Evolutionary conservation across 1,140 invertebrate genomes (phyloP), one percentile per base, ranked within the genome.

Genomic region (Arctopsyche grandis): DNA sequence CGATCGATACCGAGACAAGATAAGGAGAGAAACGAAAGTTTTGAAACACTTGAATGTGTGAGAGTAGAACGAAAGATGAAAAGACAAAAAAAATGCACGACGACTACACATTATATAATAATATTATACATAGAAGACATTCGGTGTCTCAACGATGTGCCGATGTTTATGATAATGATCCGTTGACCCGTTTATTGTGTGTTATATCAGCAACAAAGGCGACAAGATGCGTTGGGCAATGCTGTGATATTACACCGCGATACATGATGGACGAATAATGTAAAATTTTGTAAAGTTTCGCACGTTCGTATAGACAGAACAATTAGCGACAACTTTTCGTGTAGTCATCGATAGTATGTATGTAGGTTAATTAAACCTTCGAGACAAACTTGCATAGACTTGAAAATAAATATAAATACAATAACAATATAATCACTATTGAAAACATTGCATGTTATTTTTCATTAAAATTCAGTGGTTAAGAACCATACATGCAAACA

Each of bases 81-180:
- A 26, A 26, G 63, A 66, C 19, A 26, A 66, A 66, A 66, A 66
- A 66, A 22, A 22, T 22, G 24, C 63, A 60, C 58, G 58, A 60
- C 58, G 21, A 60, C 21, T 60, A 60, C 24, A 24, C 24, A n/a
- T 66, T 66, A 66, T 66, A 66, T 66, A 66, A 66, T 26, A 66
- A 66, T 66, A 66, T 66, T 26, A 66, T 26, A 66, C n/a, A 66
- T 24, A 66, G 63, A 66, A 66, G 21, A 66, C 24, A 66, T 66
- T 12, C n/a, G 63, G n/a, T 66, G 63, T 66, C 63, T 12, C 63
- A 66, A 66, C 63, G 19, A 19, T 10, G 63, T 29, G 63, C 14
- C 24, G 10, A 66, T 66, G 63, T 66, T 66, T 66, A 66, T 66
- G 63, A 66, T 66, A 66, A 66, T 66, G 63, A 66, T 66, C 63